Percentiles rank a stretch among this genome's conserved stretches.
Conservation (phyloP, 2,797 vertebrate genomes). For the Lepilemur ruficaudatus region DNA sequence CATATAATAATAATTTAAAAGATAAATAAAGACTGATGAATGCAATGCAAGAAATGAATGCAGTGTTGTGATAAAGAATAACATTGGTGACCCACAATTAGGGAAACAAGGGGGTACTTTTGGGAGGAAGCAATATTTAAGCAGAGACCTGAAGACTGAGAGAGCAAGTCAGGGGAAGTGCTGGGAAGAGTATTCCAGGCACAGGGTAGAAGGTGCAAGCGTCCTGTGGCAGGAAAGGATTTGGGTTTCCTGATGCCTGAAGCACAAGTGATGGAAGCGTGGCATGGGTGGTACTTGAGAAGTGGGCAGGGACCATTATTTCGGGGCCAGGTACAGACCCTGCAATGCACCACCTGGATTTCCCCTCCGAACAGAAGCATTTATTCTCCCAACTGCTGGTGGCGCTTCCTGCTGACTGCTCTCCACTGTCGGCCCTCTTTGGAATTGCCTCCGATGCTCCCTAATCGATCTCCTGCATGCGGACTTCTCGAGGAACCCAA, state of each 20-base stretch:
- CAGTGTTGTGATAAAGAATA: background rate
- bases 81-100: too few relatives aligned
- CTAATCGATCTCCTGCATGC: background rate
- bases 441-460: rapidly evolving
- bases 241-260: background rate
- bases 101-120: background rate
- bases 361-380: background rate
- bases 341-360: background rate
- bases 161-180: background rate
- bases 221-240: background rate
- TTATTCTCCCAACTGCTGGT: background rate
- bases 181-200: background rate
- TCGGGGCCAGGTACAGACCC: rapidly evolving
- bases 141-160: background rate
- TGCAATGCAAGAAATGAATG: too few relatives aligned
- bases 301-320: background rate
- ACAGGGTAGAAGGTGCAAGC: too few relatives aligned
- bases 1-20: background rate
- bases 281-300: too few relatives aligned
- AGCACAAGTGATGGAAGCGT: background rate
- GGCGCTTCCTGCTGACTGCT: rapidly evolving
- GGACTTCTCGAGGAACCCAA: background rate
- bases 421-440: background rate
- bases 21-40: background rate
- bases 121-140: background rate